These are phyloP conservation scores for Sciurus niger DNA, from an alignment of 2,113 vertebrate species.

Conservation along the genomic window DNA sequence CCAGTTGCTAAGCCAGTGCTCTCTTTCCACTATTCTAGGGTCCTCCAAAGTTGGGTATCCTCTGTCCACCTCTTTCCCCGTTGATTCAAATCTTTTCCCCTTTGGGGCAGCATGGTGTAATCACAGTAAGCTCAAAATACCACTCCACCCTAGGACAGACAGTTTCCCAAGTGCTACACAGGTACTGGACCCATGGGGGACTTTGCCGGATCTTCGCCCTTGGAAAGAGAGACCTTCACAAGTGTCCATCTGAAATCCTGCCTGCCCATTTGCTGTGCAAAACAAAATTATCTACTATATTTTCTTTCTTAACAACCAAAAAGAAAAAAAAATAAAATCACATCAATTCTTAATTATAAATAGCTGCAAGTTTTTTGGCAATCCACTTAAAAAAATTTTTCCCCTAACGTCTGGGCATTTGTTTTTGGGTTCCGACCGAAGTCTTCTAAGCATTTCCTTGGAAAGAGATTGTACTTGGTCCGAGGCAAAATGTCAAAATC, in stretches of 20 bases:
- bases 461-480: slow-evolving; percentile 87
- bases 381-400: slow-evolving; percentile 78
- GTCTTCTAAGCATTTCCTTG: slow-evolving; percentile 89
- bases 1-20: not conserved
- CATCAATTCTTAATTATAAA: slow-evolving; percentile 83
- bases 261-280: slow-evolving; percentile 51
- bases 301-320: slow-evolving; percentile 77
- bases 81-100: not conserved
- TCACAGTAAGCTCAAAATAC: not conserved
- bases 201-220: not conserved
- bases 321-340: slow-evolving; percentile 80
- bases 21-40: not conserved
- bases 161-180: not conserved
- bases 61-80: rapidly evolving
- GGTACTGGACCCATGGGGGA: not conserved
- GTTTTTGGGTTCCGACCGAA: slow-evolving; percentile 81
- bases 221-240: slow-evolving; percentile 53
- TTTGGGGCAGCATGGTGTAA: rapidly evolving
- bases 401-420: slow-evolving; percentile 80
- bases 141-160: rapidly evolving
- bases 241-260: slow-evolving; percentile 77
- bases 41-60: not conserved
- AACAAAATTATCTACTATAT: slow-evolving; percentile 65
- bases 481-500: slow-evolving; percentile 88
- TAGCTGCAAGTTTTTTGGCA: slow-evolving; percentile 83